Evolutionary conservation across 2,888 invertebrate species (phyloP).

Genomic region (Drosophila fungiperda): DNA sequence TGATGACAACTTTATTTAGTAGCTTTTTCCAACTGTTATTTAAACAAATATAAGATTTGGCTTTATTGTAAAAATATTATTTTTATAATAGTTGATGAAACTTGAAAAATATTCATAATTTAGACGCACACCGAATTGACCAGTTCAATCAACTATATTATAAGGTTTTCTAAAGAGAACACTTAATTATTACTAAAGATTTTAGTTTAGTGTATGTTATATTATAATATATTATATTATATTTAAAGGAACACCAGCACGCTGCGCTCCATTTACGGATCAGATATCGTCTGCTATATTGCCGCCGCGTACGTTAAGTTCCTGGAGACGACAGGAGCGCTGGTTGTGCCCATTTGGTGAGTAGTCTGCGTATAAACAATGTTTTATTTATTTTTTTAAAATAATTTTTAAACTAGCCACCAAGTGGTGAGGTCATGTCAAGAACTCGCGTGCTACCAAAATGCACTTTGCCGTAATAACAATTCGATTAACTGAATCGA

Average conservation of each 20-base stretch:
- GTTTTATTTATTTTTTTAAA: background rate
- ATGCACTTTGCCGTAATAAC: background rate
- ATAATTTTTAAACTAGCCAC: background rate
- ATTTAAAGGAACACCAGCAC: slow-evolving; percentile 57
- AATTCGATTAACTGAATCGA: background rate
- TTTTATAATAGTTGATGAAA: background rate
- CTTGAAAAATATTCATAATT: background rate
- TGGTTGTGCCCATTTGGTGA: slow-evolving; percentile 93
- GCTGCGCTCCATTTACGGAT: slow-evolving; percentile 86
- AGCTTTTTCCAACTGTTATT: background rate
- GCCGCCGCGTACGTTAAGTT: slow-evolving; percentile 94
- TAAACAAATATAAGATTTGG: background rate
- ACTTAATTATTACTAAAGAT: background rate
- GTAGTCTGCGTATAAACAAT: slow-evolving; percentile 73
- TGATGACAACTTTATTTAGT: background rate
- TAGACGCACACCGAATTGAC: background rate
- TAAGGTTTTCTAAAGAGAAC: too few species aligned
- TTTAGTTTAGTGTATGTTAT: background rate
- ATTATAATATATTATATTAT: background rate
- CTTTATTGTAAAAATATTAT: background rate
- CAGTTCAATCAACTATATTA: background rate
- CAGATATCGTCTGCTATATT: slow-evolving; percentile 86
- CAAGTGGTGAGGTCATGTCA: background rate
- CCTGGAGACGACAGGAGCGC: slow-evolving; percentile 92
- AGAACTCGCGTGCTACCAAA: slow-evolving; percentile 69